A percentile compares a stretch with the other conserved stretches of the same genome.
These are phyloP conservation scores for Aphidius gifuensis DNA, from an alignment of 1,140 invertebrate species.

Conservation along the genomic window DNA sequence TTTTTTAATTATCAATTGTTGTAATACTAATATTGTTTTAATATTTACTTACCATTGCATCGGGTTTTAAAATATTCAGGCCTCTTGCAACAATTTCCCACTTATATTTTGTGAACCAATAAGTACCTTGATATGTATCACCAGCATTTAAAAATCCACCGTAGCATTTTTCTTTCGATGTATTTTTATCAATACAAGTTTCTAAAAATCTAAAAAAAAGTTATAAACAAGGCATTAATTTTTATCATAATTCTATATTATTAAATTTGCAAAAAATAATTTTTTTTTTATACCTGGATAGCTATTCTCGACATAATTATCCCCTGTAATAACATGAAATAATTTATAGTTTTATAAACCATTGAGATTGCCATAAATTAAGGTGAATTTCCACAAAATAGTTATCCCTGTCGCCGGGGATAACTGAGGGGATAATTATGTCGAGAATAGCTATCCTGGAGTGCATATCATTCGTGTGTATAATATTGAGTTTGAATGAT, in stretches of 20 bases:
- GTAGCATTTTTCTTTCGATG: conserved; percentile 64
- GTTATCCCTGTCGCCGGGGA: no score
- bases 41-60: conserved; percentile 70
- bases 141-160: conserved; percentile 87
- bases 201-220: conserved; percentile 1
- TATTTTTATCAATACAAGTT: conserved; percentile 58
- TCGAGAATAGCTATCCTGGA: no score
- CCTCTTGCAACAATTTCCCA: conserved; percentile 25
- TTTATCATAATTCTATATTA: no score
- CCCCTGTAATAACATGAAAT: no score
- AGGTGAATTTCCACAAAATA: no score
- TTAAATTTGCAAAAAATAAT: no score
- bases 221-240: background rate
- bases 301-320: no score
- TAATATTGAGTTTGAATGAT: conserved; percentile 14
- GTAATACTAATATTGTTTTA: background rate
- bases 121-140: conserved; percentile 80
- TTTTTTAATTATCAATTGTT: conserved; percentile 3
- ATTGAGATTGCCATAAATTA: no score
- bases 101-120: conserved; percentile 75
- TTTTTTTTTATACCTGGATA: no score
- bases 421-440: no score
- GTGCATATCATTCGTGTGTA: conserved; percentile 27
- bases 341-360: no score
- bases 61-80: conserved; percentile 17